Evolutionary conservation across 2,113 vertebrate species (phyloP).

Genomic region (Misgurnus mizolepis): DNA sequence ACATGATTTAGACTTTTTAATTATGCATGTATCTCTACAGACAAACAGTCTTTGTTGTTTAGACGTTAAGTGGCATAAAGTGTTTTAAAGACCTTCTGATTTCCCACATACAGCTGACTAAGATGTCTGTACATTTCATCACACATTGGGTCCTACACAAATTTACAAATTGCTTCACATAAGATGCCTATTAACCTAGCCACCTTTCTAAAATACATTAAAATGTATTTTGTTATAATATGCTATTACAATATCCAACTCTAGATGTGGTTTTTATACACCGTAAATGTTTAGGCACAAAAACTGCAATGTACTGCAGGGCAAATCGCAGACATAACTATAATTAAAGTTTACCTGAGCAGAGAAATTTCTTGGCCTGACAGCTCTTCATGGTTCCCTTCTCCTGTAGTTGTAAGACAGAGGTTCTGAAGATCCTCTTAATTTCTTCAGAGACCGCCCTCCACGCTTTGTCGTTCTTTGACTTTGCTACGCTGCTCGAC

Average conservation of each 20-base stretch:
- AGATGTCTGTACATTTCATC: neutral
- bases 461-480: conserved; percentile 88
- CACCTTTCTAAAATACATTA: neutral
- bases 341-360: conserved; percentile 80
- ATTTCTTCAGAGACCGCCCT: conserved; percentile 92
- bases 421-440: conserved; percentile 90
- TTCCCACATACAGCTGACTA: neutral
- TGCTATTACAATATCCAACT: too few species aligned
- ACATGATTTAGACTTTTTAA: conserved; percentile 10
- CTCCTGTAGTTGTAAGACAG: conserved; percentile 89
- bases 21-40: conserved; percentile 14
- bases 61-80: neutral
- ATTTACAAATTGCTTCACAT: neutral
- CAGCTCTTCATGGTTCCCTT: conserved; percentile 91
- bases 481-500: conserved; percentile 78
- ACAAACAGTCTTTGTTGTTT: neutral
- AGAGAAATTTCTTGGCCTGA: conserved; percentile 94
- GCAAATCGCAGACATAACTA: neutral
- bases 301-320: neutral
- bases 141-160: neutral
- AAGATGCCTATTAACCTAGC: neutral
- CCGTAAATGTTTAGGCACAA: neutral
- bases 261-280: neutral
- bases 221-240: too few species aligned
- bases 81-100: conserved; percentile 3